phyloP scores from a whole-genome alignment of 2,888 invertebrate species.

The Osedax fenrisi region DNA sequence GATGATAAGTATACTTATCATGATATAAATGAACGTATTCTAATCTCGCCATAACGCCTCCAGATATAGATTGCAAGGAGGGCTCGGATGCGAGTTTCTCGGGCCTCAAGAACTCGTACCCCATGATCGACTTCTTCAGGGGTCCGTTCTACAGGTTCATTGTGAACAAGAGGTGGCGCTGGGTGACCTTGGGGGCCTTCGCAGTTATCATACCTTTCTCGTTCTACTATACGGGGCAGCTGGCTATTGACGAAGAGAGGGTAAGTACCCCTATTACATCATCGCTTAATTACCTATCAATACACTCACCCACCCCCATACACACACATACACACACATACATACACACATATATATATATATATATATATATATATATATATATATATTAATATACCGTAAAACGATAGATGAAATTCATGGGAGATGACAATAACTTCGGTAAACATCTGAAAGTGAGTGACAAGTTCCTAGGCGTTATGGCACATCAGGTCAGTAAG shows the following conservation, averaged over 20 bases:
- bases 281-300: no score
- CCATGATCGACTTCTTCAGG: conserved; percentile 32
- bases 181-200: conserved; percentile 22
- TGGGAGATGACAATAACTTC: conserved; percentile 38
- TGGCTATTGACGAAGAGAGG: conserved; percentile 42
- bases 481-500: conserved; percentile 22
- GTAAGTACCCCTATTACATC: no score
- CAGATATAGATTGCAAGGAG: no score
- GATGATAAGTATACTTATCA: no score
- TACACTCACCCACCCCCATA: not conserved
- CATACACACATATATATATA: not conserved
- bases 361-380: not conserved
- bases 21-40: no score
- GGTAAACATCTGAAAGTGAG: conserved; percentile 37
- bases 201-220: conserved; percentile 37
- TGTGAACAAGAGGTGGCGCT: conserved; percentile 34
- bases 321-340: not conserved
- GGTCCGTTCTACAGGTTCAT: conserved; percentile 39
- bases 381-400: not conserved
- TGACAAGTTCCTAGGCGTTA: conserved; percentile 9
- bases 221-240: conserved; percentile 37
- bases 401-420: conserved; percentile 39
- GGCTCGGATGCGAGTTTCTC: no score
- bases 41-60: no score
- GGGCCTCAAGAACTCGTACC: no score